Evolutionary conservation across 2,888 invertebrate genomes (phyloP), one percentile per base, ranked within the genome.

Genomic region (Drosophila diplacantha): DNA sequence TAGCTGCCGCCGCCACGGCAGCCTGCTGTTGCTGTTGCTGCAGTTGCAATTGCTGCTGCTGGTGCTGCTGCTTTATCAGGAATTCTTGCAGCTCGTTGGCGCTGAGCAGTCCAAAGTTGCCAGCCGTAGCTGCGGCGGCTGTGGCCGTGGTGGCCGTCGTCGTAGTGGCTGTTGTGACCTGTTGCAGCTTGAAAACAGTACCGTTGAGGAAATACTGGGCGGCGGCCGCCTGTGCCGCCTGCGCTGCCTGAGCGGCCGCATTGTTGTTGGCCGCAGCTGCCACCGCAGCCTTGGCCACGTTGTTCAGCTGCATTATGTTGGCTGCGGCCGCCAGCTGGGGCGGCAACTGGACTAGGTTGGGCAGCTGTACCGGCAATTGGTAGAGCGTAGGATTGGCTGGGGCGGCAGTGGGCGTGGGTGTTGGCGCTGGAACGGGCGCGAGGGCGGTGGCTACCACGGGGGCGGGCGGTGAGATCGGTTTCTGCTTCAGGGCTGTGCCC

Each of bases 331-430:
- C 89, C 87, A 92, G 89, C 59, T 92, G 84, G 81, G 91, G 91
- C 59, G 91, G 92, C 88, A 92, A 89, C 88, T 92, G 92, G 72
- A 92, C 91, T 64, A 92, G 88, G 88, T 92, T 92, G 74, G 92
- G 91, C 85, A 92, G 87, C 84, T 92, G 89, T 44, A 92, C 87
- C 3, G 91, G 91, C 85, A 92, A 90, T 69, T 92, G 91, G 81
- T 91, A 91, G 12, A 88, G 84, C 86, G 91, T 66, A 4, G 85
- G 74, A 39, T 72, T 84, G 18, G 82, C 54, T 22, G 29, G 64
- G 14, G 72, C 49, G 51, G 71, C 49, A 6, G 73, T 51, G 60
- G 68, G 52, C 7, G 68, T 38, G 1, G 72, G 38, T 22, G 66
- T 6, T 34, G 60, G 22, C 31, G 58, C 44, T 5, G 54, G 35